Evolutionary conservation across 2,113 vertebrate species (phyloP), one percentile per base, ranked within the genome.

Genomic region (Clarias macrocephalus): DNA sequence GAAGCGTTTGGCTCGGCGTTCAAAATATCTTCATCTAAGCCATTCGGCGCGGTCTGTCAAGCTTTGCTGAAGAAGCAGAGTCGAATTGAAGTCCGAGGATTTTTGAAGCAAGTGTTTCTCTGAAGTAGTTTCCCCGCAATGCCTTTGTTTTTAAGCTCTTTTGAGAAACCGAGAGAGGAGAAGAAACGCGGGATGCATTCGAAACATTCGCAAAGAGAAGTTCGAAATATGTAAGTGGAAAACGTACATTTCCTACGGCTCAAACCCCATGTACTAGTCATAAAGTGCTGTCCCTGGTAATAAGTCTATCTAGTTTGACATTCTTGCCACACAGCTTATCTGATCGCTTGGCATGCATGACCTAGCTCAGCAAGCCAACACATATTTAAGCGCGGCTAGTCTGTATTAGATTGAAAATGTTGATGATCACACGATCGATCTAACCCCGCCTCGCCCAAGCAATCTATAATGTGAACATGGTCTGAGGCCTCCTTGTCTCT

Each of bases 1-100:
- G 95, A 96, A 96, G 96, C 96, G 94, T 95, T 96, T 96, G 96
- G 95, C 97, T 97, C 96, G 94, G 96, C 95, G 96, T 97, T 96
- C 95, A 96, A 96, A 97, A 97, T 97, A 96, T 97, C 96, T 97
- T 96, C 96, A 97, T 97, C 96, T 96, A 95, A 95, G 94, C 93
- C 94, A 94, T 62, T 90, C 84, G 85, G 90, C 70, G 82, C 72
- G 73, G 85, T 73, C 86, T 52, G 63, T 73, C 85, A 83, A 76
- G 88, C 90, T 87, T 84, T 88, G 89, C 89, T 90, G 85, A 90
- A 80, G 60, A 91, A 87, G 82, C 87, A 75, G 42, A 60, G 83
- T 37, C 81, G 80, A 91, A 90, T 87, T 91, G 87, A 90, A 91
- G 76, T 91, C 72, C 5, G 79, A 80, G 85, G 84, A 82, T 88